Percentiles rank a stretch among this genome's conserved stretches.
These are phyloP conservation scores for Auanema freiburgensis DNA, from an alignment of 2,888 invertebrate genomes.

Conservation along the genomic window DNA sequence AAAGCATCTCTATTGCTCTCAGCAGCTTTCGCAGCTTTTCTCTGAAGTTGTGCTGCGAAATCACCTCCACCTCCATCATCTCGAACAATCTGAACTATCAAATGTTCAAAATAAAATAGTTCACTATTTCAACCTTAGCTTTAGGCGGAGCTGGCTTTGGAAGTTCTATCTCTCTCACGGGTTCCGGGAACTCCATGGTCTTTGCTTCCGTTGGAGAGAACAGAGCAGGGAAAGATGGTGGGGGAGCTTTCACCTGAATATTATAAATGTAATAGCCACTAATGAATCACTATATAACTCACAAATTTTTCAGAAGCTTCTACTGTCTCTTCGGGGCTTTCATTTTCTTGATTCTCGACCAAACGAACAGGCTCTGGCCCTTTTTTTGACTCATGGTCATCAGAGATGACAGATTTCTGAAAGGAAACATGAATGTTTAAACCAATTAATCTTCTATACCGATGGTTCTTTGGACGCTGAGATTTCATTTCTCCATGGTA, in stretches of 20 bases:
- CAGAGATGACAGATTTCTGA: neutral
- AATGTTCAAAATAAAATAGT: neutral
- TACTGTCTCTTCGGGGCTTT: conserved; percentile 26
- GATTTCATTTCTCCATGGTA: conserved; percentile 11
- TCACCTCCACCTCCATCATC: conserved; percentile 44
- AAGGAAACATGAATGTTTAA: neutral
- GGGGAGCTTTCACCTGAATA: conserved; percentile 55
- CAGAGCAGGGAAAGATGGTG: conserved; percentile 57
- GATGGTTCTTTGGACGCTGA: neutral
- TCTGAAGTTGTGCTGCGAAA: conserved; percentile 60
- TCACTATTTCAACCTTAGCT: conserved; percentile 31
- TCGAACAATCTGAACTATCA: conserved; percentile 30
- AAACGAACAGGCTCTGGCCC: conserved; percentile 46
- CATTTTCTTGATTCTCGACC: conserved; percentile 39
- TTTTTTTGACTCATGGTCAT: conserved; percentile 15
- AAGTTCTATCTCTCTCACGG: conserved; percentile 27
- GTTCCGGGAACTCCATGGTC: conserved; percentile 58
- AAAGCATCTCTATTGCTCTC: conserved; percentile 38
- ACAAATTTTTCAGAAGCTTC: conserved; percentile 66
- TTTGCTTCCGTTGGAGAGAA: conserved; percentile 63
- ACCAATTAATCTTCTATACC: no score
- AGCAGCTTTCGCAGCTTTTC: conserved; percentile 53
- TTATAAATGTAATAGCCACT: neutral
- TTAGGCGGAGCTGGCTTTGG: conserved; percentile 29
- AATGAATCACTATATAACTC: neutral